These are phyloP conservation scores for Muscidifurax raptorellus DNA, from an alignment of 1,140 invertebrate species.

Conservation along the genomic window DNA sequence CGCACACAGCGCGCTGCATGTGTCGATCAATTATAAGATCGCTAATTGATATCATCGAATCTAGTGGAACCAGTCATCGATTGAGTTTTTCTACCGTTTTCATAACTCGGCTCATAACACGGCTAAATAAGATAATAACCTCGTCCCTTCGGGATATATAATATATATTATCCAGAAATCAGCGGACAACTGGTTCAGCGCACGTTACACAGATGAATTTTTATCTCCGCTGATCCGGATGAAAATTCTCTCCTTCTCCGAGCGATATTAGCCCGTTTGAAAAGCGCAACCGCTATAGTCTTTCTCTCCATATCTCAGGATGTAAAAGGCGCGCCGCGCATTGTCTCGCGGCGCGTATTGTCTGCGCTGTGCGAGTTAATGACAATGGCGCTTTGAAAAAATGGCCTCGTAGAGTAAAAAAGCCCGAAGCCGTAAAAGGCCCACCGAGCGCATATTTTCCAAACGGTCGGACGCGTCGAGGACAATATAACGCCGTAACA, in stretches of 20 bases:
- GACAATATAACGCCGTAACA: slow-evolving; percentile 34
- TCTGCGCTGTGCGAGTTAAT: slow-evolving; percentile 27
- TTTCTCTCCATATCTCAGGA: not conserved
- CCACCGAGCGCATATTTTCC: slow-evolving; percentile 30
- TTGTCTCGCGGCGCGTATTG: slow-evolving; percentile 39
- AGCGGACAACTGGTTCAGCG: not conserved
- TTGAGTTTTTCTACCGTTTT: not conserved
- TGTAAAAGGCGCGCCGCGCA: slow-evolving; percentile 31
- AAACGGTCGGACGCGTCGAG: not conserved
- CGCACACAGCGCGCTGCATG: no score
- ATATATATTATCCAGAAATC: not conserved
- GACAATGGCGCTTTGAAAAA: slow-evolving; percentile 39
- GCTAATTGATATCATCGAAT: not conserved
- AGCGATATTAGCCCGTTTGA: not conserved
- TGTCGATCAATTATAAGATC: not conserved
- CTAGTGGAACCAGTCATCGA: not conserved
- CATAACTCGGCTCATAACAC: not conserved
- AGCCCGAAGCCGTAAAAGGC: slow-evolving; percentile 43
- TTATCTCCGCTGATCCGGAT: not conserved
- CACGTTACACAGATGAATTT: not conserved
- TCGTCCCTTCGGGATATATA: no score
- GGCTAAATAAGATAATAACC: no score
- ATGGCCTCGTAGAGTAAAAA: not conserved
- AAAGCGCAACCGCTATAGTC: not conserved
- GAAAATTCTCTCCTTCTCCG: slow-evolving; percentile 14